Percentiles rank a stretch among this genome's conserved stretches.
These are phyloP conservation scores for Menura novaehollandiae DNA, from an alignment of 2,113 vertebrate species.

Conservation along the genomic window DNA sequence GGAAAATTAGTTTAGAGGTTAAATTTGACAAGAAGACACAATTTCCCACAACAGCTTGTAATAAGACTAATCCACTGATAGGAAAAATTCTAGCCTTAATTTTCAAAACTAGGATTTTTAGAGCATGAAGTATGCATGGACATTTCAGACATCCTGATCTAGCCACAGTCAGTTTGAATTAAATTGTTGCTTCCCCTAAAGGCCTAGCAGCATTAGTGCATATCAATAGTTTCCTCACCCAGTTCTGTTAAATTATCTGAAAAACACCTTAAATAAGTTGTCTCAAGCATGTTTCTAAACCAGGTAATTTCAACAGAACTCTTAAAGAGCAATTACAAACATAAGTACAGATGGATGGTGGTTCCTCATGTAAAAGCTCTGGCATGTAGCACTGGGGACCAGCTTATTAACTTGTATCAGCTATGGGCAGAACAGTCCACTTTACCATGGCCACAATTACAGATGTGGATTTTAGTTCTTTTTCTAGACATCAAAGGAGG, in stretches of 20 bases:
- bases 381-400: not conserved
- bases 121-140: not conserved
- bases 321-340: not conserved
- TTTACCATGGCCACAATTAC: not conserved
- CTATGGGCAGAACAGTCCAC: not conserved
- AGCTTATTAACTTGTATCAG: not conserved
- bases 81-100: not conserved
- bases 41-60: not conserved
- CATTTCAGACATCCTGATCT: not conserved
- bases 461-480: not conserved
- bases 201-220: not conserved
- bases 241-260: not conserved
- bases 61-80: not conserved
- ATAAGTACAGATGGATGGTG: not conserved
- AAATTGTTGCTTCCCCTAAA: not conserved
- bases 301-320: not conserved
- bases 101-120: not conserved
- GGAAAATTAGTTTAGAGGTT: not conserved
- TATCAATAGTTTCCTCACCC: not conserved
- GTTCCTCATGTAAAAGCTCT: not conserved
- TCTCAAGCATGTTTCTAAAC: not conserved
- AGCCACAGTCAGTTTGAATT: not conserved
- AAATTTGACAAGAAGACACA: not conserved
- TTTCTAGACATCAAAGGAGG: not conserved
- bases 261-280: not conserved